phyloP scores from a whole-genome alignment of 2,888 invertebrate genomes.

The Rotaria macrura region DNA sequence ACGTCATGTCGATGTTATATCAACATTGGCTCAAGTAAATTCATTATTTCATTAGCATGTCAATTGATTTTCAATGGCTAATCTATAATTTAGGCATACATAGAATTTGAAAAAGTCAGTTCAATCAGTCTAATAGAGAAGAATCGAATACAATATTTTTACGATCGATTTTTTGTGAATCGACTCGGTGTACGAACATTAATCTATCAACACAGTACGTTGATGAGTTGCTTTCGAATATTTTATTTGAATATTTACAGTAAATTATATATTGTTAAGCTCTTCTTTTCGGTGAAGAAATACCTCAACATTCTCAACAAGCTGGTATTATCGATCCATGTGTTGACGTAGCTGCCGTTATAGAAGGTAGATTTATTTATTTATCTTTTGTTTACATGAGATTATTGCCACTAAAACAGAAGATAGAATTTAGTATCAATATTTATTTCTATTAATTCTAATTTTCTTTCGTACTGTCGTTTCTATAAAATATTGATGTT shows the following conservation, averaged over 20 bases:
- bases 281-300: slow-evolving; percentile 15
- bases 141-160: slow-evolving; percentile 69
- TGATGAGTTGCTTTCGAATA: too few species aligned
- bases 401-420: too few species aligned
- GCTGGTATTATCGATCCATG: slow-evolving; percentile 92
- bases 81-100: not conserved
- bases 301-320: slow-evolving; percentile 53
- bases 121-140: not conserved
- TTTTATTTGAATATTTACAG: not conserved
- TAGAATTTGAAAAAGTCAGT: not conserved
- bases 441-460: too few species aligned
- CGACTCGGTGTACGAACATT: slow-evolving; percentile 95
- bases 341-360: slow-evolving; percentile 78
- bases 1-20: slow-evolving; percentile 88
- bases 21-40: slow-evolving; percentile 73
- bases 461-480: too few species aligned
- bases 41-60: not conserved
- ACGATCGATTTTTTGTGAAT: slow-evolving; percentile 96
- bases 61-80: not conserved
- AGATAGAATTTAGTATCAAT: too few species aligned
- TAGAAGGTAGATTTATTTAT: slow-evolving; percentile 51
- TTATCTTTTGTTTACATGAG: not conserved
- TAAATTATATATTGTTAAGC: not conserved
- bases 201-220: slow-evolving; percentile 52
- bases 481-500: not conserved